A percentile compares a stretch with the other conserved stretches of the same genome.
These are phyloP conservation scores for Morus bassanus DNA, from an alignment of 2,797 vertebrate genomes.

Conservation along the genomic window DNA sequence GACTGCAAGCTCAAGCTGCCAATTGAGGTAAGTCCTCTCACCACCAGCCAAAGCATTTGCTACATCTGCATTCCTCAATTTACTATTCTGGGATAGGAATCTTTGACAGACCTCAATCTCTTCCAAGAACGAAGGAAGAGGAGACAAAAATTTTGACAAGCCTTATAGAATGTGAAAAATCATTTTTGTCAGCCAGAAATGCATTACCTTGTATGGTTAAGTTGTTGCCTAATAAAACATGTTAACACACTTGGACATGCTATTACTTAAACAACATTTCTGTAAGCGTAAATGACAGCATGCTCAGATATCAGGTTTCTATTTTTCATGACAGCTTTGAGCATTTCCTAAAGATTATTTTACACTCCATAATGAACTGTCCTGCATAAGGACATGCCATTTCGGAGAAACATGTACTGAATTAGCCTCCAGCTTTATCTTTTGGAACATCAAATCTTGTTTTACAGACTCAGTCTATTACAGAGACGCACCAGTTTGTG, in stretches of 20 bases:
- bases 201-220: background rate
- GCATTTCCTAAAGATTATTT: background rate
- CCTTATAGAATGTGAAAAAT: background rate
- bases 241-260: background rate
- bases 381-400: background rate
- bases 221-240: background rate
- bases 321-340: background rate
- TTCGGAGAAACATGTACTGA: rapidly evolving
- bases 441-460: background rate
- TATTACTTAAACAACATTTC: background rate
- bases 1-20: background rate
- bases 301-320: background rate
- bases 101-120: background rate
- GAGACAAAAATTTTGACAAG: background rate
- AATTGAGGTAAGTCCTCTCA: background rate
- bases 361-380: background rate
- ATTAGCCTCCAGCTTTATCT: background rate
- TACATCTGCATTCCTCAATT: background rate
- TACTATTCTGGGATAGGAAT: too few species aligned
- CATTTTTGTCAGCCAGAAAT: background rate
- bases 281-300: background rate
- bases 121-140: background rate
- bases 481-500: background rate
- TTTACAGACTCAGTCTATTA: background rate
- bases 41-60: background rate